Evolutionary conservation across 2,113 vertebrate species (phyloP).

Genomic region (Heterotilapia buettikoferi): DNA sequence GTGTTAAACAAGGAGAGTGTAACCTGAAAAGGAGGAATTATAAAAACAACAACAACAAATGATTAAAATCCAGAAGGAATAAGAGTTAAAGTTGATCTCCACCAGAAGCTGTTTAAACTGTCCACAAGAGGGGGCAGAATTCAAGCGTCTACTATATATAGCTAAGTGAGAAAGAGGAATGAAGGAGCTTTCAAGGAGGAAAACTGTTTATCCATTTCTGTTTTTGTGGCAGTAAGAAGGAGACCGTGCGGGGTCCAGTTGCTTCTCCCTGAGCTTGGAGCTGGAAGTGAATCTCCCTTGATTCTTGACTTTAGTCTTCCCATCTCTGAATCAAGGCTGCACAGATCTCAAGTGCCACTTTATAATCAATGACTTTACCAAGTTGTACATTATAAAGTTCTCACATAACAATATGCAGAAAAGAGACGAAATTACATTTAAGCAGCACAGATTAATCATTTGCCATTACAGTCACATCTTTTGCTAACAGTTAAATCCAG

Average conservation of each 20-base stretch:
- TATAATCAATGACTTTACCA: background rate
- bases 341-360: background rate
- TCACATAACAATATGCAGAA: background rate
- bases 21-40: background rate
- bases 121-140: slow-evolving; percentile 60
- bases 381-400: background rate
- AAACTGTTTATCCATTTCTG: background rate
- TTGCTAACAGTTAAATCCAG: background rate
- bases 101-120: background rate
- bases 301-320: background rate
- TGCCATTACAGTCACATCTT: background rate
- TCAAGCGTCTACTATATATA: background rate
- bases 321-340: background rate
- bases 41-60: background rate
- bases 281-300: background rate
- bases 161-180: background rate
- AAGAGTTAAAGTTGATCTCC: background rate
- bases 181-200: background rate
- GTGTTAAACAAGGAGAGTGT: background rate
- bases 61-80: background rate
- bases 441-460: background rate
- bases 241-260: background rate
- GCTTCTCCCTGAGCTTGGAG: background rate
- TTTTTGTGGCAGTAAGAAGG: background rate
- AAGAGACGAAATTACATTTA: background rate